These are phyloP conservation scores for Ceuthmochares aereus DNA, from an alignment of 2,113 vertebrate species.

Conservation along the genomic window DNA sequence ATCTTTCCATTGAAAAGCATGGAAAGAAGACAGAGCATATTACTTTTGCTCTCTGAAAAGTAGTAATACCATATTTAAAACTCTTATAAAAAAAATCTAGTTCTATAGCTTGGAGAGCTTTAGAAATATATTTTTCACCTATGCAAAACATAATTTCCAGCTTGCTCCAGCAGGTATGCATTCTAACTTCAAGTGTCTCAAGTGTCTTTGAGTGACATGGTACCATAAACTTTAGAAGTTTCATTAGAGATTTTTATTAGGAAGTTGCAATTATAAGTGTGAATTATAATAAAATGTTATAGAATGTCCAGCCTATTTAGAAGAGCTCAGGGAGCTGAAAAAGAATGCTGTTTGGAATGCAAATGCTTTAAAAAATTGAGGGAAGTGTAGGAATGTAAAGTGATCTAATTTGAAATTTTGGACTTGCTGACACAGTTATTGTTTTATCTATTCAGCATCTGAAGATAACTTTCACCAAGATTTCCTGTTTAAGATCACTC, in stretches of 20 bases:
- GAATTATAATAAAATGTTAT: neutral
- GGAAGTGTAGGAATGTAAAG: neutral
- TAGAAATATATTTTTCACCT: neutral
- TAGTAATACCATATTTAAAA: neutral
- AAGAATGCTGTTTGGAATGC: neutral
- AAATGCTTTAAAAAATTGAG: neutral
- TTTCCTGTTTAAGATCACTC: neutral
- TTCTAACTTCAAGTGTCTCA: neutral
- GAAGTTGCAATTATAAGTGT: neutral
- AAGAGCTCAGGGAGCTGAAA: neutral
- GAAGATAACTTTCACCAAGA: neutral
- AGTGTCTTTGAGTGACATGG: neutral
- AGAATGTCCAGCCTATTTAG: neutral
- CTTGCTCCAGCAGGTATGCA: neutral
- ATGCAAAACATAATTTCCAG: neutral
- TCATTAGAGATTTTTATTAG: neutral
- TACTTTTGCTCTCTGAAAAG: neutral
- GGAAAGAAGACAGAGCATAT: neutral
- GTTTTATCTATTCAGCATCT: neutral
- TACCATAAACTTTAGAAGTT: neutral
- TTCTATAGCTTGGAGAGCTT: neutral
- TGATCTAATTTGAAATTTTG: neutral
- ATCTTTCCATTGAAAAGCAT: neutral
- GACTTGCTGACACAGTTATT: neutral
- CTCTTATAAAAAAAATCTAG: neutral